Base-by-base conservation (phyloP, 2,888 invertebrate genomes). In the Xanthostigma xanthostigma region DNA sequence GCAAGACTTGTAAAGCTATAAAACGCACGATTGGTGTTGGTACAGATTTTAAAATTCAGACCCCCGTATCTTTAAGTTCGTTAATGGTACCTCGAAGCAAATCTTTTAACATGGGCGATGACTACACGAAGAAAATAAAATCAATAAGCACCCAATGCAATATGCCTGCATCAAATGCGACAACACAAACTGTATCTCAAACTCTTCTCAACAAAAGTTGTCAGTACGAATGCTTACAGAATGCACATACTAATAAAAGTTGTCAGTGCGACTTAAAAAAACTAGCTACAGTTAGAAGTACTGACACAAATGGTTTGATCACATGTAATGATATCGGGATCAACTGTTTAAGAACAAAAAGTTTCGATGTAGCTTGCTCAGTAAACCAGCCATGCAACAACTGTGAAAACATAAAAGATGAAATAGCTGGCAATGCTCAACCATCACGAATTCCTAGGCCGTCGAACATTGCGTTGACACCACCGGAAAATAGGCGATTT, bases 91-190 rank as follows among this genome's bases (percentile, higher is more conserved):
- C 70, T 2, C 65, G 75, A 47, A 78, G 76, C 57, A 72, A 73
- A 52, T 77, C 78, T 1, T 79, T 78, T 56, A 75, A 76, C 57
- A 66, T 76, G 55, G 76, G 76, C 3, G 76, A 75, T 44, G 72
- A 72, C 45, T 71, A 69, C 53, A 57, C 71, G 1, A 69, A 70
- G 27, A 27, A 27, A 27, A 27, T 27, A 27, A 27, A 27, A 27
- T 27, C 27, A 27, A 27, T 27, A 27, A 27, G 27, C 27, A 27
- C 27, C 65, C 53, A 45, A 54, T 69, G 37, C 66, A 68, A 46
- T 34, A 41, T 36, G 12, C 11, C 27, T n/a, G n/a, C 11, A 40
- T 43, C 35, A 40, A 53, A 34, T 13, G 27, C 37, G 14, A 36
- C 14, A 37, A 41, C 44, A 37, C 44, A 36, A 47, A 49, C 38